Base-by-base conservation (phyloP, 1,140 invertebrate genomes). In the Plutomurus gul region DNA sequence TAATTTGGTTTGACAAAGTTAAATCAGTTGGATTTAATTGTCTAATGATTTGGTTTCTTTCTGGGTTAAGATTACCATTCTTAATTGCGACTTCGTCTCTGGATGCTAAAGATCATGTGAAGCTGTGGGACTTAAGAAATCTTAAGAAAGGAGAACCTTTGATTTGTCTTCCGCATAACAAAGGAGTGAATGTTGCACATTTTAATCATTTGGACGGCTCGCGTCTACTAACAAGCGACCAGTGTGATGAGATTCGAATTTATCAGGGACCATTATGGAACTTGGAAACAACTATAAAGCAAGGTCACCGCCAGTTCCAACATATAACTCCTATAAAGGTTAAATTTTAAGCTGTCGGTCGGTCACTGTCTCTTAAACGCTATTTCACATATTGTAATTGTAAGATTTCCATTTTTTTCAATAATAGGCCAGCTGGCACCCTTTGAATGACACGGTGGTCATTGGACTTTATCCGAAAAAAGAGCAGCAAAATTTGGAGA, bases 291-390 rank as follows among this genome's bases (percentile, higher is more conserved):
- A 76, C 20, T 10, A 81, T 83, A 2, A 65, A 46, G 6, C 82
- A 83, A 39, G 78, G 70, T 6, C 82, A 83, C 49, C 75, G 78
- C n/a, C 82, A 83, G 39, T 83, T 83, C 36, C 82, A 83, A 37
- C 82, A 83, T 47, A 56, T 83, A 13, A 83, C 80, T 7, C 46
- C 77, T 27, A 77, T 83, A 51, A 72, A 80, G 43, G 80, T 83
- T 78, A 30, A 18, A 20, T 43, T 73, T 18, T 40, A 75, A 47
- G n/a, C 10, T 10, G 16, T 16, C 46, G 18, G 22, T n/a, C 7
- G 39, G 46, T 4, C 22, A 75, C 0, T 36, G 39, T 37, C 43
- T 49, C 13, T 11, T 25, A 36, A 70, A 49, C 6, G 6, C 4
- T 75, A 39, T 37, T 40, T 49, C 22, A n/a, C n/a, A 20, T 22